Percentiles rank a stretch among this genome's conserved stretches.
These are phyloP conservation scores for Cisticola juncidis DNA, from an alignment of 2,113 vertebrate genomes.

Conservation along the genomic window DNA sequence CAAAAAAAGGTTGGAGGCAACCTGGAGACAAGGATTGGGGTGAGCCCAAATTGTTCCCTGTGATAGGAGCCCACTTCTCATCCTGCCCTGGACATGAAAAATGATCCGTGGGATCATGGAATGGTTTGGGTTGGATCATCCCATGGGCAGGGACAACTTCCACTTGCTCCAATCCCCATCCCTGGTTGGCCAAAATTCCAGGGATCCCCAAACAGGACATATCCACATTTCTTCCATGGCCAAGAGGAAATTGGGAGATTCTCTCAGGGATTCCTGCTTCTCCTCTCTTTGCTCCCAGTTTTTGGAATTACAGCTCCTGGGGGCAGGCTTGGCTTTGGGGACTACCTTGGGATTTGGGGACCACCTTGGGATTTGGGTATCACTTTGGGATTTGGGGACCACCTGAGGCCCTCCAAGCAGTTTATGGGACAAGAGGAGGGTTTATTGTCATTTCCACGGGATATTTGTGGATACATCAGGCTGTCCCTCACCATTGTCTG, in stretches of 20 bases:
- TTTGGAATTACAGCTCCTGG: neutral
- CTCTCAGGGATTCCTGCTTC: neutral
- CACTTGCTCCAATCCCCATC: neutral
- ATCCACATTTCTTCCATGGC: neutral
- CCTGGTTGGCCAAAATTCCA: neutral
- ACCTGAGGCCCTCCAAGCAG: neutral
- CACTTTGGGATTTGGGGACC: neutral
- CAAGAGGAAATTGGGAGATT: neutral
- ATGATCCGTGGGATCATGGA: neutral
- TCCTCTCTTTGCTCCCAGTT: neutral
- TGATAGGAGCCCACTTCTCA: neutral
- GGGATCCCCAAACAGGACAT: rapidly evolving
- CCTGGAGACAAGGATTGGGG: neutral
- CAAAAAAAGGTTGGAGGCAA: too few relatives aligned
- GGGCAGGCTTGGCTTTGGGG: neutral
- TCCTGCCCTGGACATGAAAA: neutral
- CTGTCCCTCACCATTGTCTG: rapidly evolving
- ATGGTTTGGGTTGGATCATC: neutral
- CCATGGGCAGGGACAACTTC: neutral
- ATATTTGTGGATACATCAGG: rapidly evolving
- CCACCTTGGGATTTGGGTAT: too few relatives aligned
- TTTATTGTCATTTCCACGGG: rapidly evolving
- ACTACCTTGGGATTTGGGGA: too few relatives aligned
- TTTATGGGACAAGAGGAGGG: rapidly evolving
- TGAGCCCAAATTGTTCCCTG: neutral